These are phyloP conservation scores for Melolontha melolontha DNA, from an alignment of 2,888 invertebrate species.

Conservation along the genomic window DNA sequence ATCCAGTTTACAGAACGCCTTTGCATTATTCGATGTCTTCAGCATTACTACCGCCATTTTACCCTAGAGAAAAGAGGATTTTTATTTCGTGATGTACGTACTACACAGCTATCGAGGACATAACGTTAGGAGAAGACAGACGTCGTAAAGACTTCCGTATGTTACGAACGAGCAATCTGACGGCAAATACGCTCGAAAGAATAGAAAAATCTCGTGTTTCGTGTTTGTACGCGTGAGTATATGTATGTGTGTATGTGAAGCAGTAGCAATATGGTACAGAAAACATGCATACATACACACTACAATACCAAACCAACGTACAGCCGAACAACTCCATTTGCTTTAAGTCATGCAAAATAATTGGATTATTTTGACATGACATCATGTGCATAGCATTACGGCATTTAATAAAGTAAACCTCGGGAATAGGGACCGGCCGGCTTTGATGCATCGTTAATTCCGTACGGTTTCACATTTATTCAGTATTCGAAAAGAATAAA, in stretches of 20 bases:
- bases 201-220: conserved; percentile 13
- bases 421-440: conserved; percentile 10
- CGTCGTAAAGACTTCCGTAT: conserved; percentile 19
- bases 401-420: conserved; percentile 32
- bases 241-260: conserved; percentile 8
- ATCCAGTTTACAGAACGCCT: not conserved
- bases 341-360: conserved; percentile 38
- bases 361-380: conserved; percentile 38
- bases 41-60: conserved; percentile 7
- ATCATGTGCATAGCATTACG: conserved; percentile 6
- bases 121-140: conserved; percentile 13
- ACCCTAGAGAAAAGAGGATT: conserved; percentile 10
- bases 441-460: conserved; percentile 27
- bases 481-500: too few species aligned
- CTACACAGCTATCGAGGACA: conserved; percentile 19
- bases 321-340: conserved; percentile 31
- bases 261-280: not conserved
- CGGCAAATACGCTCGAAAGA: conserved; percentile 30
- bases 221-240: not conserved
- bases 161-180: conserved; percentile 23
- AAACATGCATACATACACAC: conserved; percentile 13
- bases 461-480: conserved; percentile 20
- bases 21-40: conserved; percentile 13
- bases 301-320: conserved; percentile 11
- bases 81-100: conserved; percentile 28